Conservation (phyloP, 2,888 invertebrate genomes). For the Synergus gifuensis region DNA sequence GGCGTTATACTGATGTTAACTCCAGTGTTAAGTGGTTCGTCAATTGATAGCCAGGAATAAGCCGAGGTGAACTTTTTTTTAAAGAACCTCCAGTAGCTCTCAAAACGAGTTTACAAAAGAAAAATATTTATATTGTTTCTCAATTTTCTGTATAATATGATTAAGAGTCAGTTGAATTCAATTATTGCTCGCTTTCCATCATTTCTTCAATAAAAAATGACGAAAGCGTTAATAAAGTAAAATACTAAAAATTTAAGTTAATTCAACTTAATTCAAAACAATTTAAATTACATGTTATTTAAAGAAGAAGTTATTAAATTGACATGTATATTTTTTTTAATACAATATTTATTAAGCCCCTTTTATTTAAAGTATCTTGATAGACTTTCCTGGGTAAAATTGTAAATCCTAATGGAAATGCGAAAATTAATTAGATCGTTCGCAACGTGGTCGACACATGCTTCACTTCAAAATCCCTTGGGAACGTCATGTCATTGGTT, state of each 20-base stretch:
- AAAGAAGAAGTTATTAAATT: not conserved
- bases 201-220: too few relatives aligned
- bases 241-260: too few relatives aligned
- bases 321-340: too few relatives aligned
- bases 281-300: not conserved
- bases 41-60: constrained; percentile 48
- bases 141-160: not conserved
- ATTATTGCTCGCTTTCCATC: too few relatives aligned
- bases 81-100: constrained; percentile 32
- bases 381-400: not conserved
- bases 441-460: not conserved
- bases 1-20: constrained; percentile 55
- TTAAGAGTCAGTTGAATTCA: too few relatives aligned
- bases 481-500: not conserved
- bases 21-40: constrained; percentile 62
- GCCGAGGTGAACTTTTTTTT: not conserved
- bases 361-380: not conserved
- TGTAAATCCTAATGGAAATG: constrained; percentile 12
- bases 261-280: not conserved
- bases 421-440: not conserved
- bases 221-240: too few relatives aligned
- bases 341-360: too few relatives aligned
- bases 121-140: constrained; percentile 18
- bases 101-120: constrained; percentile 19
- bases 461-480: constrained; percentile 1